Conservation (phyloP, 2,888 invertebrate genomes). For the Conops quadrifasciatus region DNA sequence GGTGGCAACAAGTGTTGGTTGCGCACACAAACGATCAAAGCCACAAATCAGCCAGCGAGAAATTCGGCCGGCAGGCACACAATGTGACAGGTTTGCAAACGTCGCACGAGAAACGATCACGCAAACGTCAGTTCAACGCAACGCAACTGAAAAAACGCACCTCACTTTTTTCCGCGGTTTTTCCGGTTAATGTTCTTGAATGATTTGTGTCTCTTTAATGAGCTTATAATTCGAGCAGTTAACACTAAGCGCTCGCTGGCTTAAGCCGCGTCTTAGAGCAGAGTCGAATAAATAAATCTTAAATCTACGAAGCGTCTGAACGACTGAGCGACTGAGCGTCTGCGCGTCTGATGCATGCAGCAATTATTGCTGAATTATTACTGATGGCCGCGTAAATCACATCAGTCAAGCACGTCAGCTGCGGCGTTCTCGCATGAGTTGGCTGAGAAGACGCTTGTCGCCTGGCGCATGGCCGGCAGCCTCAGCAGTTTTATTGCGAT, state of each 20-base stretch:
- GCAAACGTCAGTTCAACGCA: constrained; percentile 25
- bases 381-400: constrained; percentile 6
- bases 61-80: constrained; percentile 30
- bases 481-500: constrained; percentile 9
- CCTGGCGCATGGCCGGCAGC: neutral
- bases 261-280: neutral
- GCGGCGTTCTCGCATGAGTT: neutral
- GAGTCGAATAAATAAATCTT: neutral
- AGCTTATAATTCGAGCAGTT: constrained; percentile 13
- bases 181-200: neutral
- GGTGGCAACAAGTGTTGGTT: constrained; percentile 1
- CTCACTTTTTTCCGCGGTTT: neutral
- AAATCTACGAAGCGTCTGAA: neutral
- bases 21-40: neutral
- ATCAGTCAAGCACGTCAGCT: neutral
- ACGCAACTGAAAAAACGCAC: constrained; percentile 11
- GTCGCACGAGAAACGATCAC: constrained; percentile 31
- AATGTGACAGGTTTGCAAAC: constrained; percentile 34
- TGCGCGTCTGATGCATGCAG: constrained; percentile 16
- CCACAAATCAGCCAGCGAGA: constrained; percentile 21
- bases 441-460: neutral
- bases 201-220: constrained; percentile 14
- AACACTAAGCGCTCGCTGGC: constrained; percentile 9
- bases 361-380: constrained; percentile 28
- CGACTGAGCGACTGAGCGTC: neutral